Conservation (phyloP, 2,797 vertebrate species). For the Micropoecilia bifurca region DNA sequence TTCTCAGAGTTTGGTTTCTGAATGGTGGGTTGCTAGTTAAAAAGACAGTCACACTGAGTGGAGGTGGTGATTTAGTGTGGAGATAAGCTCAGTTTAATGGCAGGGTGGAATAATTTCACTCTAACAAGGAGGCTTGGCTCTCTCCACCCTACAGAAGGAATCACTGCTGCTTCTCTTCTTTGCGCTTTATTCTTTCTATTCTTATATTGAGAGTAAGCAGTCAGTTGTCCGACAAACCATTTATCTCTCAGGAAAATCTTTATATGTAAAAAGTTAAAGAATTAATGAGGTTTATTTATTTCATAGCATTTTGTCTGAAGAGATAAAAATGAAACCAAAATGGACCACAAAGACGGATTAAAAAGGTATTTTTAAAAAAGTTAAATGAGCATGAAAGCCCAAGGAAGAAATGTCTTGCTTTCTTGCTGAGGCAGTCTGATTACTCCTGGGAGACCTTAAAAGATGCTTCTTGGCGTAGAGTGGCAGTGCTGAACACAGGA, state of each 20-base stretch:
- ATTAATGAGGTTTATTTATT: background rate
- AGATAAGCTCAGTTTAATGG: constrained; percentile 93
- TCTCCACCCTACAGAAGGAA: constrained; percentile 69
- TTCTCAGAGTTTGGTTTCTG: constrained; percentile 84
- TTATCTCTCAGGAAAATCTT: background rate
- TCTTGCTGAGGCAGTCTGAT: constrained; percentile 54
- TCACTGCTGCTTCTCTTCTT: constrained; percentile 50
- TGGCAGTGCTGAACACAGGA: constrained; percentile 42
- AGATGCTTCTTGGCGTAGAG: constrained; percentile 28
- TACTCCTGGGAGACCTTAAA: constrained; percentile 60
- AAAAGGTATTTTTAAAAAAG: constrained; percentile 2
- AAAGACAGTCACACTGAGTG: constrained; percentile 73
- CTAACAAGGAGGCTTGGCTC: constrained; percentile 80
- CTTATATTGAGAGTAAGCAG: constrained; percentile 15
- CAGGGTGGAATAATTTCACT: constrained; percentile 90
- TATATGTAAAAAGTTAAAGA: background rate
- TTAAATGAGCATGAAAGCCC: constrained; percentile 18
- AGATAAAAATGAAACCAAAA: constrained; percentile 19
- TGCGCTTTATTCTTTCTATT: constrained; percentile 33
- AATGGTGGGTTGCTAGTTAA: constrained; percentile 85
- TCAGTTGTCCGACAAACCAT: constrained; percentile 16
- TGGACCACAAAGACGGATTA: constrained; percentile 19
- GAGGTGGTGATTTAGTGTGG: constrained; percentile 90
- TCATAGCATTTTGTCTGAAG: constrained; percentile 6
- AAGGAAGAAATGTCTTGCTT: constrained; percentile 19